phyloP scores from a whole-genome alignment of 2,888 invertebrate genomes.

The Apotomis turbidana region DNA sequence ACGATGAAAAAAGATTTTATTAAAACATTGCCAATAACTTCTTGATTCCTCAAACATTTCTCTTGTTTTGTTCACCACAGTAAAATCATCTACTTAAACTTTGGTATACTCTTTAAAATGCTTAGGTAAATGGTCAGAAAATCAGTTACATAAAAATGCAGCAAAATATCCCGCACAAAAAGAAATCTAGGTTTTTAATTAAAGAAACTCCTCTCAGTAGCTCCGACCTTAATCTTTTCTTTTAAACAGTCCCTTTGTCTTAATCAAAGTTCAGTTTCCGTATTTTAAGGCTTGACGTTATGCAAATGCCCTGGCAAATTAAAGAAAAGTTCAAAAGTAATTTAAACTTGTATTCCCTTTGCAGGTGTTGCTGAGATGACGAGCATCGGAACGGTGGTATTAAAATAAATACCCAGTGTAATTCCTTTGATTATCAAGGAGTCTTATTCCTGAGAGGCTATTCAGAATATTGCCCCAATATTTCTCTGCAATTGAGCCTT shows the following conservation, averaged over 20 bases:
- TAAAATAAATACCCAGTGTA: slow-evolving; percentile 43
- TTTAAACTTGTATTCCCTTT: slow-evolving; percentile 54
- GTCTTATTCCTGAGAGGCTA: slow-evolving; percentile 41
- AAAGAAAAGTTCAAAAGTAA: slow-evolving; percentile 62
- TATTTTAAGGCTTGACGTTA: slow-evolving; percentile 52
- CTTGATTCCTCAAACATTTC: no score
- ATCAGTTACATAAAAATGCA: no score
- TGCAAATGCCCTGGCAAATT: slow-evolving; percentile 65
- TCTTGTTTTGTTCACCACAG: no score
- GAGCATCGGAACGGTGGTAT: slow-evolving; percentile 39
- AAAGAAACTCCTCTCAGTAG: slow-evolving; percentile 17
- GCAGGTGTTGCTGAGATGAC: slow-evolving; percentile 51
- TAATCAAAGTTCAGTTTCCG: slow-evolving; percentile 46
- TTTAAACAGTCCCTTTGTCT: slow-evolving; percentile 38
- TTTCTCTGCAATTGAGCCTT: slow-evolving; percentile 34
- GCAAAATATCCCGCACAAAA: not conserved
- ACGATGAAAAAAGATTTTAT: no score
- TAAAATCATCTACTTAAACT: no score
- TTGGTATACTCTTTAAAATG: not conserved
- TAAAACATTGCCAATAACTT: no score
- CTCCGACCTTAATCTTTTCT: slow-evolving; percentile 23
- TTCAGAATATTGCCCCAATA: slow-evolving; percentile 40
- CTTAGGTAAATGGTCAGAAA: not conserved
- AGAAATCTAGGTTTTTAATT: slow-evolving; percentile 33
- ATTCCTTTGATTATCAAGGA: slow-evolving; percentile 42